Conservation (phyloP, 2,113 vertebrate species). For the Bombycilla garrulus region DNA sequence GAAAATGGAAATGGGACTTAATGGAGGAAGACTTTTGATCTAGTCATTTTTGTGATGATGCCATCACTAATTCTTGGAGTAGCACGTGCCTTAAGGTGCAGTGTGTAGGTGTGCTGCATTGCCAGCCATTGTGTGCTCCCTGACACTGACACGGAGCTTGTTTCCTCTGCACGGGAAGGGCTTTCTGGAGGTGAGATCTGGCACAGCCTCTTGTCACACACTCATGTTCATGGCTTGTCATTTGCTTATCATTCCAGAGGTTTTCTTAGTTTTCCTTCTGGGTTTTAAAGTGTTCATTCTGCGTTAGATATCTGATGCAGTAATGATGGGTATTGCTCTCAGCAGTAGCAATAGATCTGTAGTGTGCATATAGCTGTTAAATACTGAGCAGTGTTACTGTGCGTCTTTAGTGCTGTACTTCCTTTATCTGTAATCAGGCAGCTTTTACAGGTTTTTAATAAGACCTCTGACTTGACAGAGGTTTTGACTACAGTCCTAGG, state of each 20-base stretch:
- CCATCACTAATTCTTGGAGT: not conserved
- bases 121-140: not conserved
- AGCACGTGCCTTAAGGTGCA: not conserved
- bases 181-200: not conserved
- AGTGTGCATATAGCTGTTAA: not conserved
- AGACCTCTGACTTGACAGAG: constrained; percentile 42
- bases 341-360: not conserved
- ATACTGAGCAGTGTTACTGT: not conserved
- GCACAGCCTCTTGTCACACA: not conserved
- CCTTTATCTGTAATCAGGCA: constrained; percentile 75
- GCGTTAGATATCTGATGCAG: constrained; percentile 26
- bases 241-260: not conserved
- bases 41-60: not conserved
- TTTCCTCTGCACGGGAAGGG: not conserved
- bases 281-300: not conserved
- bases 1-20: not conserved
- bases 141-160: not conserved
- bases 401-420: not conserved
- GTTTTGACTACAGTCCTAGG: constrained; percentile 4
- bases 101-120: not conserved
- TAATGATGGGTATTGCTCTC: not conserved
- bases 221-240: not conserved
- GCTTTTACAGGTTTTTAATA: constrained; percentile 70
- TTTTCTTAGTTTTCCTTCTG: constrained; percentile 24
- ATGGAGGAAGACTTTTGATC: not conserved